A percentile compares a stretch with the other conserved stretches of the same genome.
phyloP scores from a whole-genome alignment of 1,140 invertebrate genomes.

The Cherax destructor region DNA sequence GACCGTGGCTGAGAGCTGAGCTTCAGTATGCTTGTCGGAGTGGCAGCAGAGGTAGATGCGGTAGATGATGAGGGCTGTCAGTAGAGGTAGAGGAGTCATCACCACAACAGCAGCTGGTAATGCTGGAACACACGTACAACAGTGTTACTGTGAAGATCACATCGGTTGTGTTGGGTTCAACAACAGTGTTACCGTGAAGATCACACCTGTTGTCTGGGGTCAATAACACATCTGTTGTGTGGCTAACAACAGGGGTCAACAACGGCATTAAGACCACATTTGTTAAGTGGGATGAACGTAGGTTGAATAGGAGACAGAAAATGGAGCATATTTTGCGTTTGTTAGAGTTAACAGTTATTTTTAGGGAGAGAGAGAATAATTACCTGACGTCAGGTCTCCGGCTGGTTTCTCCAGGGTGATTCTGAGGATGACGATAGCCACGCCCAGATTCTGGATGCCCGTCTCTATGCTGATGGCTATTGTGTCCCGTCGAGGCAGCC shows the following conservation, averaged over 20 bases:
- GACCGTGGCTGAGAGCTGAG: too few relatives aligned
- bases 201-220: too few relatives aligned
- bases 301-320: too few relatives aligned
- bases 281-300: too few relatives aligned
- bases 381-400: constrained; percentile 75
- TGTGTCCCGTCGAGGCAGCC: constrained; percentile 82
- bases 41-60: constrained; percentile 15
- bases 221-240: too few relatives aligned
- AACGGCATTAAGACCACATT: too few relatives aligned
- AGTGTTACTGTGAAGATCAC: too few relatives aligned
- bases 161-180: not conserved
- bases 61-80: not conserved
- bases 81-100: constrained; percentile 35
- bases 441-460: constrained; percentile 95
- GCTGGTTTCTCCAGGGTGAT: constrained; percentile 76
- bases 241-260: too few relatives aligned
- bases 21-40: not conserved
- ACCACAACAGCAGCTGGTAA: constrained; percentile 38
- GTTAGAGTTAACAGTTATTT: not conserved
- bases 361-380: not conserved
- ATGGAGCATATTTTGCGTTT: too few relatives aligned
- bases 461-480: constrained; percentile 94
- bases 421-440: constrained; percentile 88
- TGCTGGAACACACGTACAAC: constrained; percentile 14
- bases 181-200: too few relatives aligned